Percentiles rank a stretch among this genome's conserved stretches.
Evolutionary conservation across 23 tunicate species (phyloP).

Genomic region (Diplosoma virens): DNA sequence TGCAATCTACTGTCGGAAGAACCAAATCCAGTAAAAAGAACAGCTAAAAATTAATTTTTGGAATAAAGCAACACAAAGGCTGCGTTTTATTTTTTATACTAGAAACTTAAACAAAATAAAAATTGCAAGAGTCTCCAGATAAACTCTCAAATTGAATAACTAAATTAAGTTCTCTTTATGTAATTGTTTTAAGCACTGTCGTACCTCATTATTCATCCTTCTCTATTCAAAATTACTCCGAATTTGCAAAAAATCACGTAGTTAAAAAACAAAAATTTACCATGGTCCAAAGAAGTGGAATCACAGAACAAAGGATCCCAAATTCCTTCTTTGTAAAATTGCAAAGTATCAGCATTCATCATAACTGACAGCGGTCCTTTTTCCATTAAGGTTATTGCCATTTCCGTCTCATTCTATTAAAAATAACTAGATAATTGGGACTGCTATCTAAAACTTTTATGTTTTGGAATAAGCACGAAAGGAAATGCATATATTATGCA

Average conservation of each 20-base stretch:
- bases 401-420: slow-evolving; percentile 53
- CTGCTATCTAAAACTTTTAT: too few relatives aligned
- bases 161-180: too few relatives aligned
- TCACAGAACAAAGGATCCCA: slow-evolving; percentile 62
- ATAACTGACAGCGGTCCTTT: slow-evolving; percentile 53
- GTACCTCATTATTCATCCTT: neutral
- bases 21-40: slow-evolving; percentile 50
- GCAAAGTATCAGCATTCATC: slow-evolving; percentile 50
- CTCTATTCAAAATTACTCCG: neutral
- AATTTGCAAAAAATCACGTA: too few relatives aligned
- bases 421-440: too few relatives aligned
- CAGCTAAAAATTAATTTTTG: slow-evolving; percentile 32
- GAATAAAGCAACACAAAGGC: neutral
- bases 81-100: neutral
- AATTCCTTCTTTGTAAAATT: slow-evolving; percentile 57
- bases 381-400: slow-evolving; percentile 27
- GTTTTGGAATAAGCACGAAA: too few relatives aligned
- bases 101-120: neutral
- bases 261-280: neutral
- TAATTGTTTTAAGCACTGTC: neutral
- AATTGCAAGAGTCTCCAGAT: too few relatives aligned
- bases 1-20: slow-evolving; percentile 13
- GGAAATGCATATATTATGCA: too few relatives aligned
- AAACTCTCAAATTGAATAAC: too few relatives aligned
- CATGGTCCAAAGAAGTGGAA: slow-evolving; percentile 49